Evolutionary conservation across 2,113 vertebrate genomes (phyloP), one percentile per base, ranked within the genome.

Genomic region (Suncus etruscus): DNA sequence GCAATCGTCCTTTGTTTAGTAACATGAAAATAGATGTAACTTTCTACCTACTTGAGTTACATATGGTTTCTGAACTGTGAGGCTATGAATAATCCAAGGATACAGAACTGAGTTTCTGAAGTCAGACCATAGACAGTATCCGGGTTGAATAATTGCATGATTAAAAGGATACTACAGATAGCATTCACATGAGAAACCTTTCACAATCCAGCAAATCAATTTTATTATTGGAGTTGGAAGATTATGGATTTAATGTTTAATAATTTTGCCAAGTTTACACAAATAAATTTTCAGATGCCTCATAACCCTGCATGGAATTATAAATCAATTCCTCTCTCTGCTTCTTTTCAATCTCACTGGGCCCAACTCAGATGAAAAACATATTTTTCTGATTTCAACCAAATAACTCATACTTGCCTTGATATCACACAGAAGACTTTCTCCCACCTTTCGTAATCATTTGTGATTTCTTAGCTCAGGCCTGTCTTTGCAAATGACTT

Each of bases 181-280:
- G 20, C 54, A 73, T 77, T 90, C 72, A 22, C 4, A 22, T 76
- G 68, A 87, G 91, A 95, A 84, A 54, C 31, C 69, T 92, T 83
- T 72, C 47, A 15, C 29, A 76, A 45, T 83, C 66, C 78, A 90
- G 70, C 65, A 94, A 92, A 66, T 91, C 61, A 88, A 29, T 90
- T 84, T 92, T 94, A 86, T 87, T 94, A 12, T 85, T 91, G 51
- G 25, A 92, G 51, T 89, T 76, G 51, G 69, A 91, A 25, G 47
- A 89, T 65, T 94, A 22, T 7, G 80, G 51, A 69, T 27, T 72
- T 81, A 92, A 65, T 32, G 51, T 94, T 91, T 88, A 86, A 69
- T 75, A 8, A 82, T 84, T 94, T 89, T 86, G 69, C 77, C 18
- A 25, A 16, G 88, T 91, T 92, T 91, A 47, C 72, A 50, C 32